These are phyloP conservation scores for Himalopsyche japonica DNA, from an alignment of 2,888 invertebrate species.

Conservation along the genomic window DNA sequence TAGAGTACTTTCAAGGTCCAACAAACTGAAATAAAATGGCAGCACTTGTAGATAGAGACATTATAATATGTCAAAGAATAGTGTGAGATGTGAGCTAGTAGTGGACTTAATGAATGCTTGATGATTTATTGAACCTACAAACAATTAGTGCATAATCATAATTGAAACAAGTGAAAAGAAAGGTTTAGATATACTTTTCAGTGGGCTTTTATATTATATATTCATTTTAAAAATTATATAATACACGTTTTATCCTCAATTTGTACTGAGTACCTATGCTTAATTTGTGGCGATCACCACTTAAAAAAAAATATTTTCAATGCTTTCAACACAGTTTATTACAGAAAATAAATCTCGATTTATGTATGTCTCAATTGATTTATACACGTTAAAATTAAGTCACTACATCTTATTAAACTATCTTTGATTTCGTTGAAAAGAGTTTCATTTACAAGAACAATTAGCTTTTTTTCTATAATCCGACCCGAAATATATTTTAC, in stretches of 20 bases:
- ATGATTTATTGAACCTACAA: too few relatives aligned
- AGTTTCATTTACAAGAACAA: background rate
- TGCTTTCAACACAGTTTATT: background rate
- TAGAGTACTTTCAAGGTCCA: too few relatives aligned
- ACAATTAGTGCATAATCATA: too few relatives aligned
- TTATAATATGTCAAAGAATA: too few relatives aligned
- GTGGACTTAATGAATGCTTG: too few relatives aligned
- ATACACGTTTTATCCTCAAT: constrained; percentile 2
- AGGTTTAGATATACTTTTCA: too few relatives aligned
- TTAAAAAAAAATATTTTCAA: too few relatives aligned
- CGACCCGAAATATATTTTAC: background rate
- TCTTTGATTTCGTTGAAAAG: background rate
- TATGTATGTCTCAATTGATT: background rate
- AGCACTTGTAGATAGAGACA: too few relatives aligned
- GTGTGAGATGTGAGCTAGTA: too few relatives aligned
- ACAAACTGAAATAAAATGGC: too few relatives aligned
- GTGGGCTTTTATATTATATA: too few relatives aligned
- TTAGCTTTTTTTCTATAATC: background rate
- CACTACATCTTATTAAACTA: background rate
- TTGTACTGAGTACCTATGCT: constrained; percentile 10
- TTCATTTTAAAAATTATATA: background rate
- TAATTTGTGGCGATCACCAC: background rate
- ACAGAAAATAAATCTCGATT: background rate
- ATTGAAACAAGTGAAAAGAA: too few relatives aligned
- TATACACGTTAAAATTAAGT: background rate